Evolutionary conservation across 2,113 vertebrate genomes (phyloP).

Genomic region (Callospermophilus lateralis): DNA sequence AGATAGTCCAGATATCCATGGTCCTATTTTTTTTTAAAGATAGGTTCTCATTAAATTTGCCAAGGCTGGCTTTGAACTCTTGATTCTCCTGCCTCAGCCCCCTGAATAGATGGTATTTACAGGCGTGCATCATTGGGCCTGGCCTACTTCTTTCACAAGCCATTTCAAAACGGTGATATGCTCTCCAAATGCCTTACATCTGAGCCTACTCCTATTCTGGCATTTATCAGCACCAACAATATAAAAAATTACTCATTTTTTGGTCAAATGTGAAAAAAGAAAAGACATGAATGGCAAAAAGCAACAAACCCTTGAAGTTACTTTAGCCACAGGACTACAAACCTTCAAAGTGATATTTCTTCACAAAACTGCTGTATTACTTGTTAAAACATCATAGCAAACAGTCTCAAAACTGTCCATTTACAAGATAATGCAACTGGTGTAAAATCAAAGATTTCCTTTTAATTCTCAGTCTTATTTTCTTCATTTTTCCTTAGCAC

Average conservation of each 20-base stretch:
- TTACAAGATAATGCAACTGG: not conserved
- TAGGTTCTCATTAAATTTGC: not conserved
- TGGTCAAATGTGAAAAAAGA: constrained; percentile 16
- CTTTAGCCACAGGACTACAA: not conserved
- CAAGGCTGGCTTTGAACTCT: not conserved
- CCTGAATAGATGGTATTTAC: not conserved
- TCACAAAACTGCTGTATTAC: not conserved
- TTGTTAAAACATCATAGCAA: not conserved
- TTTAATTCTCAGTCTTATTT: not conserved
- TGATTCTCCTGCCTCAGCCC: not conserved
- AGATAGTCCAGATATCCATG: not conserved
- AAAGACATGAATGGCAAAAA: constrained; percentile 17
- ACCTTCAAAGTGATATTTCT: not conserved
- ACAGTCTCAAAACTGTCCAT: not conserved
- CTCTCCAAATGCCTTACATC: not conserved
- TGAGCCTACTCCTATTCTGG: not conserved
- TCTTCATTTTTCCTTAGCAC: not conserved
- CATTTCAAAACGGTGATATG: not conserved
- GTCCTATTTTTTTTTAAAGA: not conserved
- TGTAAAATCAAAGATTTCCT: not conserved
- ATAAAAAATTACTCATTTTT: not conserved
- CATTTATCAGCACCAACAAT: not conserved
- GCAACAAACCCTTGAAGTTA: not conserved
- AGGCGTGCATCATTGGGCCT: not conserved
- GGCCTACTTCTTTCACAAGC: not conserved